phyloP scores from a whole-genome alignment of 2,797 vertebrate species.

The Sternarchorhynchus goeldii region DNA sequence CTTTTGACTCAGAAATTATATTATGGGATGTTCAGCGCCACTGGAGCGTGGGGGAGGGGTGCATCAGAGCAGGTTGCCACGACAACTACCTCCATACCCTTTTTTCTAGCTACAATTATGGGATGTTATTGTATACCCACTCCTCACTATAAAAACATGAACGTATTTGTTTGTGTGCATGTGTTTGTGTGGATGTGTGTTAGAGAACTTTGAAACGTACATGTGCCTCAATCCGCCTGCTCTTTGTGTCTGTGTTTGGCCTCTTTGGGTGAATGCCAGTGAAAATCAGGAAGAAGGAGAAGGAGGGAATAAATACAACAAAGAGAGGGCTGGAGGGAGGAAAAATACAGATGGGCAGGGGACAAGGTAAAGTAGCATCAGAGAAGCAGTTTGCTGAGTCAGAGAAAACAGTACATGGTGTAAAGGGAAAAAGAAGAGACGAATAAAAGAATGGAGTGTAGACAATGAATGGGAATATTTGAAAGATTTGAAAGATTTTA shows the following conservation, averaged over 20 bases:
- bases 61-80: slow-evolving; percentile 70
- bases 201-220: slow-evolving; percentile 58
- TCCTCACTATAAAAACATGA: slow-evolving; percentile 60
- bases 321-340: slow-evolving; percentile 39
- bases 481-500: not conserved
- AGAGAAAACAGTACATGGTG: slow-evolving; percentile 47
- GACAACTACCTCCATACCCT: slow-evolving; percentile 73
- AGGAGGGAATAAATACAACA: slow-evolving; percentile 48
- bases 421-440: not conserved
- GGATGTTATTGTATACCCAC: slow-evolving; percentile 60
- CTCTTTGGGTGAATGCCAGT: slow-evolving; percentile 22
- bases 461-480: not conserved
- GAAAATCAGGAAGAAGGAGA: slow-evolving; percentile 31
- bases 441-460: not conserved
- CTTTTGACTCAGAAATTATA: slow-evolving; percentile 71
- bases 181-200: slow-evolving; percentile 51
- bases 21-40: slow-evolving; percentile 70
- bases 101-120: slow-evolving; percentile 77
- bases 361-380: slow-evolving; percentile 27
- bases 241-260: slow-evolving; percentile 49
- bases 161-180: slow-evolving; percentile 55
- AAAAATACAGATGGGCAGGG: slow-evolving; percentile 27
- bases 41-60: slow-evolving; percentile 65
- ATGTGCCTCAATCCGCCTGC: slow-evolving; percentile 37
- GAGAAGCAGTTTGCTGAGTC: slow-evolving; percentile 63